A percentile compares a stretch with the other conserved stretches of the same genome.
Evolutionary conservation across 2,113 vertebrate genomes (phyloP).

Genomic region (Neolamprologus ventralis): DNA sequence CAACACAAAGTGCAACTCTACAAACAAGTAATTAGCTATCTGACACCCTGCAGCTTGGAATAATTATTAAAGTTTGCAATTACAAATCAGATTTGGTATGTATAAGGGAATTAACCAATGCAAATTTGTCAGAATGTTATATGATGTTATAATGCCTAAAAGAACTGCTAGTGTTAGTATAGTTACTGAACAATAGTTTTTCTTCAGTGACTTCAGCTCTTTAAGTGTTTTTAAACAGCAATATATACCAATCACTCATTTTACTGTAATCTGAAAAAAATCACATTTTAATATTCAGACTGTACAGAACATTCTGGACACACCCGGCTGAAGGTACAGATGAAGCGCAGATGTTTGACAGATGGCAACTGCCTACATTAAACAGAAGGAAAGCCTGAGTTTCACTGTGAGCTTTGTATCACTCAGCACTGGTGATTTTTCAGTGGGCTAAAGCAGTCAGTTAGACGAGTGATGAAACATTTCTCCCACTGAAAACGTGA

Average conservation of each 20-base stretch:
- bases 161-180: not conserved
- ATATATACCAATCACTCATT: not conserved
- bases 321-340: not conserved
- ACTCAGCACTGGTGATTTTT: not conserved
- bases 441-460: not conserved
- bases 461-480: not conserved
- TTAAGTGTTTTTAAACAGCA: not conserved
- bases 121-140: not conserved
- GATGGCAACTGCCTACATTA: not conserved
- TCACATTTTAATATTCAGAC: not conserved
- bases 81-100: not conserved
- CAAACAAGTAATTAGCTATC: not conserved
- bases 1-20: not conserved
- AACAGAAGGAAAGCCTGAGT: not conserved
- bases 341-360: not conserved
- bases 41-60: not conserved
- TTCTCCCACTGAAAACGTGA: not conserved
- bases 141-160: not conserved
- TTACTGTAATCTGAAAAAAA: not conserved
- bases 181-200: not conserved
- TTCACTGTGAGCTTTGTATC: not conserved
- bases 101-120: not conserved
- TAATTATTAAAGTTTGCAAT: not conserved
- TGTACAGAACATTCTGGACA: not conserved
- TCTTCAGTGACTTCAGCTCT: not conserved